These are phyloP conservation scores for Hyalella azteca DNA, from an alignment of 2,888 invertebrate species.

Conservation along the genomic window DNA sequence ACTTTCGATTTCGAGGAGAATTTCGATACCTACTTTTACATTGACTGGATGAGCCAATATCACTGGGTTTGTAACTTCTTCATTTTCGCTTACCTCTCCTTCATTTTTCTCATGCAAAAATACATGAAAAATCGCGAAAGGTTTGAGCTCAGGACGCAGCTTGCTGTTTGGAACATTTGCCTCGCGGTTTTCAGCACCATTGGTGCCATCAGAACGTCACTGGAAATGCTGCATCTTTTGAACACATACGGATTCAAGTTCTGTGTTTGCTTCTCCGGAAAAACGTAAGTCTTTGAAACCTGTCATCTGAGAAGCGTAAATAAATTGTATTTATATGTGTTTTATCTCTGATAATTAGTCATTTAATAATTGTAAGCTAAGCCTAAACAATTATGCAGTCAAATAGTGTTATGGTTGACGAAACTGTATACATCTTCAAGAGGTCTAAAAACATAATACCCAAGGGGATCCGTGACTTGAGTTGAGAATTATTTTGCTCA, in stretches of 20 bases:
- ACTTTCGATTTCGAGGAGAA: conserved; percentile 40
- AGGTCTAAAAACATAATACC: too few relatives aligned
- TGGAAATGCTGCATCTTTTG: conserved; percentile 51
- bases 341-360: too few relatives aligned
- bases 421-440: too few relatives aligned
- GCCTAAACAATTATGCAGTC: too few relatives aligned
- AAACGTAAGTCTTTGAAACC: conserved; percentile 56
- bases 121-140: conserved; percentile 50
- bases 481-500: too few relatives aligned
- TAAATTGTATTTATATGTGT: too few relatives aligned
- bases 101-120: conserved; percentile 50
- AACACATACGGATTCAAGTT: conserved; percentile 52
- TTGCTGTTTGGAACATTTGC: conserved; percentile 53
- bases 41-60: conserved; percentile 39
- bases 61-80: conserved; percentile 45
- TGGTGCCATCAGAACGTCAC: conserved; percentile 49
- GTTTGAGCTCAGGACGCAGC: conserved; percentile 44
- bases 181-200: conserved; percentile 52
- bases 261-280: conserved; percentile 52
- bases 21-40: conserved; percentile 26
- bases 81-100: conserved; percentile 50
- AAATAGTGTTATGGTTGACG: too few relatives aligned
- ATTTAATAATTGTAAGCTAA: too few relatives aligned
- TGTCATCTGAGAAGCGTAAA: too few relatives aligned
- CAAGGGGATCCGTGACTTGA: too few relatives aligned